Evolutionary conservation across 2,888 invertebrate species (phyloP).

Genomic region (Melinaea marsaeus): DNA sequence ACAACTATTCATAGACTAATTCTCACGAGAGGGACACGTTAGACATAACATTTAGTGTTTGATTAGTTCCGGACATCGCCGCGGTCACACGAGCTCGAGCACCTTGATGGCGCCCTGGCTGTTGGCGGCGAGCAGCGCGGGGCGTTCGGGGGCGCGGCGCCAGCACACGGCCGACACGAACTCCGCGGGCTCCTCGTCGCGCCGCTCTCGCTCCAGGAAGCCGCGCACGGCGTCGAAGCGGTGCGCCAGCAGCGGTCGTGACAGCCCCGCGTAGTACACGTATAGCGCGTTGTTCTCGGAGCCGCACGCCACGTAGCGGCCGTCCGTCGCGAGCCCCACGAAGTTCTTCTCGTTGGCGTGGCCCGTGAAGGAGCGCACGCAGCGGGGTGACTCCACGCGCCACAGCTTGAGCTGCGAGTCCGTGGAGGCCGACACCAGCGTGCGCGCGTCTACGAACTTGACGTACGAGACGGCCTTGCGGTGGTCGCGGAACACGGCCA

Average conservation of each 20-base stretch:
- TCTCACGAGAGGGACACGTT: too few species aligned
- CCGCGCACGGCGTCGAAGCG: conserved; percentile 91
- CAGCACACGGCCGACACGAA: conserved; percentile 98
- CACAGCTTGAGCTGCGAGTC: conserved; percentile 94
- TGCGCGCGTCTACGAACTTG: conserved; percentile 89
- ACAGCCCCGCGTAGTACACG: conserved; percentile 93
- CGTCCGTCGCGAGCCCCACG: conserved; percentile 94
- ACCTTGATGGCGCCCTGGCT: conserved; percentile 96
- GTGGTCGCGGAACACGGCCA: conserved; percentile 92
- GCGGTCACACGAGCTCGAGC: conserved; percentile 81
- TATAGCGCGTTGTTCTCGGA: conserved; percentile 96
- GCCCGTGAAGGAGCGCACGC: conserved; percentile 91
- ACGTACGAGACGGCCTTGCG: conserved; percentile 96
- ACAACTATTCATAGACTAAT: too few species aligned
- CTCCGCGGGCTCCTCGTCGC: conserved; percentile 92
- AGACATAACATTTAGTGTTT: too few species aligned
- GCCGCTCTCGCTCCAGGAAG: conserved; percentile 87
- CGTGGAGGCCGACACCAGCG: conserved; percentile 94
- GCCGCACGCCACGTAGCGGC: conserved; percentile 95
- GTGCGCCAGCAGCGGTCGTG: conserved; percentile 90
- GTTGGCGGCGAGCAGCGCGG: conserved; percentile 93
- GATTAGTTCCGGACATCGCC: too few species aligned
- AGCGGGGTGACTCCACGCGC: conserved; percentile 88
- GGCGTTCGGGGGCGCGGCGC: conserved; percentile 84
- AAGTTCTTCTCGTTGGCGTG: conserved; percentile 98